These are phyloP conservation scores for Hyperoplus immaculatus DNA, from an alignment of 2,797 vertebrate species.

Conservation along the genomic window DNA sequence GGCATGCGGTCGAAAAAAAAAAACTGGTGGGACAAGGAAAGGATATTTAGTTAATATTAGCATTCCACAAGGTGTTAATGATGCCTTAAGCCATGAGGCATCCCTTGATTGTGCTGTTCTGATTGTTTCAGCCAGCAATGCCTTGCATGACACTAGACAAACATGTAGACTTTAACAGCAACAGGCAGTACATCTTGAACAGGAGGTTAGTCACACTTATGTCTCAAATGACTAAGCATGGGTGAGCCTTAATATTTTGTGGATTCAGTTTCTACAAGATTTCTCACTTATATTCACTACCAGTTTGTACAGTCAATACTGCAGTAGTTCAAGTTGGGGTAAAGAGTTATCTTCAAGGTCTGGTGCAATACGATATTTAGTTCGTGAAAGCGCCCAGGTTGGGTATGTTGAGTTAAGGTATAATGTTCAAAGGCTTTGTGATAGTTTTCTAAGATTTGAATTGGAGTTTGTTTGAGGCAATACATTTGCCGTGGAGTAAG, in stretches of 20 bases:
- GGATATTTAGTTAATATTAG: slow-evolving; percentile 28
- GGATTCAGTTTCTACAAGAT: not conserved
- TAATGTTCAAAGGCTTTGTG: slow-evolving; percentile 2
- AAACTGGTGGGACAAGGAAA: slow-evolving; percentile 22
- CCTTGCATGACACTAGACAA: slow-evolving; percentile 13
- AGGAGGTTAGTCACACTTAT: slow-evolving; percentile 1
- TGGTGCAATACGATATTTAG: not conserved
- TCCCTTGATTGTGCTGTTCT: slow-evolving; percentile 19
- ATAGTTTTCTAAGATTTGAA: slow-evolving; percentile 22
- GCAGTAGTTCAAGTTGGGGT: not conserved
- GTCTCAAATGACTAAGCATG: not conserved
- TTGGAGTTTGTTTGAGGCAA: slow-evolving; percentile 22
- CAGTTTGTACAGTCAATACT: not conserved
- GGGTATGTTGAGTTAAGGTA: slow-evolving; percentile 4
- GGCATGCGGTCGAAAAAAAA: not conserved
- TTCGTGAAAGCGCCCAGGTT: not conserved
- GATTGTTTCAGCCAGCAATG: slow-evolving; percentile 3
- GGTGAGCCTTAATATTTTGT: not conserved
- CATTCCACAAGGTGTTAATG: slow-evolving; percentile 53
- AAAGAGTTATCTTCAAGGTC: not conserved
- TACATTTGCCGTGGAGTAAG: not conserved
- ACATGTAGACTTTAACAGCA: slow-evolving; percentile 20
- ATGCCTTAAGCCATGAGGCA: slow-evolving; percentile 12
- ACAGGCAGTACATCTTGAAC: slow-evolving; percentile 1
- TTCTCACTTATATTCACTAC: not conserved